Evolutionary conservation across 2,888 invertebrate species (phyloP).

Genomic region (Ariolimax columbianus): DNA sequence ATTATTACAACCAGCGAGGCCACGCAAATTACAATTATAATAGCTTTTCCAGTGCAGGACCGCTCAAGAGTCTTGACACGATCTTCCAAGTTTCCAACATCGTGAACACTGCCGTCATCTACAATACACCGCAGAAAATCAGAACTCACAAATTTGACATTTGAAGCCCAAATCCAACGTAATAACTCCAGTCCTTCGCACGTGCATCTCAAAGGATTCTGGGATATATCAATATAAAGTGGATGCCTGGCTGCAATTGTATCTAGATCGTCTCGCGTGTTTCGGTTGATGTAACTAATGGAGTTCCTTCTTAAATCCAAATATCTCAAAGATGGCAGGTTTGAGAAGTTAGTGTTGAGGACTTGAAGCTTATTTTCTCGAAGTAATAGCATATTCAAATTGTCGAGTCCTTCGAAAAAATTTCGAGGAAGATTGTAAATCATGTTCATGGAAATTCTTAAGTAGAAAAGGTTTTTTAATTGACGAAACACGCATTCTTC

Average conservation of each 20-base stretch:
- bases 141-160: slow-evolving; percentile 4
- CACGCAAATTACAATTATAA: slow-evolving; percentile 6
- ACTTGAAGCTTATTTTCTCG: background rate
- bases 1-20: background rate
- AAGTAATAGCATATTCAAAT: background rate
- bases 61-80: background rate
- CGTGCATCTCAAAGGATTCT: slow-evolving; percentile 31
- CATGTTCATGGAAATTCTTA: slow-evolving; percentile 11
- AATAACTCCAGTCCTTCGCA: slow-evolving; percentile 38
- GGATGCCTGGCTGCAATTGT: background rate
- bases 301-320: slow-evolving; percentile 2
- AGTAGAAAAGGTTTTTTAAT: background rate
- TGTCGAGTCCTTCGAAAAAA: background rate
- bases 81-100: slow-evolving; percentile 7
- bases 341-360: background rate
- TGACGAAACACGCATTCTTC: background rate
- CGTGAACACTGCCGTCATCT: background rate
- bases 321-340: background rate
- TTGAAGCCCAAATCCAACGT: slow-evolving; percentile 14
- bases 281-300: background rate
- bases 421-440: background rate
- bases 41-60: slow-evolving; percentile 4
- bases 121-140: background rate
- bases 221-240: background rate
- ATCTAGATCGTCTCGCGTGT: background rate